A percentile compares a stretch with the other conserved stretches of the same genome.
phyloP scores from a whole-genome alignment of 2,113 vertebrate species.

The Salvelinus namaycush region DNA sequence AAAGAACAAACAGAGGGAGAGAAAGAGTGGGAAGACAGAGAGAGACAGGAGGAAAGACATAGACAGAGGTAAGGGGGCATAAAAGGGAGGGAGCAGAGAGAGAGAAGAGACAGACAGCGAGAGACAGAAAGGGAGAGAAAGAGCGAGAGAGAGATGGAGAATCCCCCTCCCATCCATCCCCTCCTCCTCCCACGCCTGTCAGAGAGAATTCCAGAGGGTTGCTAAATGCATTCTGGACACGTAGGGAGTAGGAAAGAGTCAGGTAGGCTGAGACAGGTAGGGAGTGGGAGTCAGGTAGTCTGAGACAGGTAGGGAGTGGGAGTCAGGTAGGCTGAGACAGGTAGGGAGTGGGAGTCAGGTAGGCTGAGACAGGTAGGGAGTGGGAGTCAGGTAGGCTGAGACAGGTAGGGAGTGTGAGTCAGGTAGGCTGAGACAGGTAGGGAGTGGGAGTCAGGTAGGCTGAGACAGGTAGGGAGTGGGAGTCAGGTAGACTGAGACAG shows the following conservation, averaged over 20 bases:
- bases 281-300: background rate
- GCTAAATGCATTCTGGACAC: conserved; percentile 50
- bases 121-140: conserved; percentile 7
- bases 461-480: background rate
- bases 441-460: background rate
- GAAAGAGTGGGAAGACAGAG: conserved; percentile 39
- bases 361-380: background rate
- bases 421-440: background rate
- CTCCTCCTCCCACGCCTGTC: background rate
- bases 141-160: conserved; percentile 10
- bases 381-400: background rate
- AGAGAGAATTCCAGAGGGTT: conserved; percentile 25
- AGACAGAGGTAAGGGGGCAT: conserved; percentile 7
- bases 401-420: background rate
- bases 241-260: conserved; percentile 38
- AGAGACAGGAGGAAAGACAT: conserved; percentile 20
- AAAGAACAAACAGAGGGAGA: conserved; percentile 25
- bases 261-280: conserved; percentile 1
- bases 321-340: background rate
- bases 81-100: background rate
- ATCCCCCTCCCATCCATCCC: background rate
- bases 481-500: too few species aligned
- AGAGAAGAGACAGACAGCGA: conserved; percentile 43
- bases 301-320: conserved; percentile 7
- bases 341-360: background rate